Evolutionary conservation across 2,888 invertebrate genomes (phyloP), one percentile per base, ranked within the genome.

Genomic region (Drosophila putrida): DNA sequence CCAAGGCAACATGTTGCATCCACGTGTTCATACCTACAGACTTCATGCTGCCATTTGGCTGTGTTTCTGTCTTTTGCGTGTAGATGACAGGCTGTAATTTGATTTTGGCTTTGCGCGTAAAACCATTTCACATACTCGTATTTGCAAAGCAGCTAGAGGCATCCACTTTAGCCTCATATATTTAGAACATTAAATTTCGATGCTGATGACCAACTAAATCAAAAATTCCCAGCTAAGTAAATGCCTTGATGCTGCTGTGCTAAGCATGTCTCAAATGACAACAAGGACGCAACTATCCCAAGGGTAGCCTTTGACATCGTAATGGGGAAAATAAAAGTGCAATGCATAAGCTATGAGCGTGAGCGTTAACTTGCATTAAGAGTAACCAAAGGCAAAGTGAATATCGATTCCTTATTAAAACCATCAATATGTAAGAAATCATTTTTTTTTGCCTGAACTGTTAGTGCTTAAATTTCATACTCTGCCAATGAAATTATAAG

Each of bases 401-500:
- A 25, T 59, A 80, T 77, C 51, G 71, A 75, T 63, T 49, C 49
- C n/a, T 6, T n/a, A 10, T 51, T 57, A 27, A 55, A n/a, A 60
- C 59, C 43, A 60, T 33, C 47, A 54, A 33, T 28, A 39, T 13
- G 39, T 41, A 35, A 25, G 36, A 57, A 41, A 50, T 20, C 15
- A 54, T 13, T 39, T 20, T 9, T 9, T 20, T 43, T 44, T 31
- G 31, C 25, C 43, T 15, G 11, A 11, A 25, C 4, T 20, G 2
- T 33, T 20, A 20, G 20, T 28, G 9, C 31, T 38, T 58, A 44
- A 54, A 44, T 58, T 50, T 44, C 31, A 43, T 58, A 44, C 36
- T 4, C 27, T 46, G 47, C 33, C n/a, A 33, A 10, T 10, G 49
- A 55, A 55, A 36, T 38, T 54, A 35, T 54, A 49, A 47, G 55